Conservation (phyloP, 2,888 invertebrate genomes). For the Linhomoeus sp. region DNA sequence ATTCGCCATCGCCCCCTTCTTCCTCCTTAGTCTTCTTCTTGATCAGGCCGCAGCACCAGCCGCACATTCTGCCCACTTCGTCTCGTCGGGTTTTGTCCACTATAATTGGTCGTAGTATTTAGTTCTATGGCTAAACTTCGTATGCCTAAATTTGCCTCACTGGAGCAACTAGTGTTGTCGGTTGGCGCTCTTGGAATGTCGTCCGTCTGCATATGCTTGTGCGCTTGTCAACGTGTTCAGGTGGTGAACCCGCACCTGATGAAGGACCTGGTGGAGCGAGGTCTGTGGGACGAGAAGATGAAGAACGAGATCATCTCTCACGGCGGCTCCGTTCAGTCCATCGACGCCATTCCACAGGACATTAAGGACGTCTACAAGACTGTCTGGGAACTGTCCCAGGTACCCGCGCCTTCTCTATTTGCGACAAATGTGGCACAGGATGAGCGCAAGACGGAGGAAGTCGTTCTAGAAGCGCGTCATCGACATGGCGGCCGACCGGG, state of each 20-base stretch:
- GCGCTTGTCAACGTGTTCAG: constrained; percentile 34
- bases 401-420: constrained; percentile 35
- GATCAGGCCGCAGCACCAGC: too few species aligned
- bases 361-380: constrained; percentile 35
- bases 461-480: constrained; percentile 48
- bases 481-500: constrained; percentile 89
- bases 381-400: constrained; percentile 46
- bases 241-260: constrained; percentile 87
- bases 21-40: too few species aligned
- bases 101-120: too few species aligned
- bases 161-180: too few species aligned
- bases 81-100: too few species aligned
- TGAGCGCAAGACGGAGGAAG: too few species aligned
- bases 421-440: constrained; percentile 39
- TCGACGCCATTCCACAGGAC: constrained; percentile 19
- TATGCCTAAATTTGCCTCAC: too few species aligned
- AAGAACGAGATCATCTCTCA: constrained; percentile 75
- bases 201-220: too few species aligned
- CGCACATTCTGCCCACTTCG: too few species aligned
- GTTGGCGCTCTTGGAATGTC: too few species aligned
- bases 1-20: too few species aligned
- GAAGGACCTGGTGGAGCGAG: constrained; percentile 68
- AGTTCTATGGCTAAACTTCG: too few species aligned
- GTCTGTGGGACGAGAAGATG: constrained; percentile 84
- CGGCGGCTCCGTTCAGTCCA: constrained; percentile 65